phyloP scores from a whole-genome alignment of 2,888 invertebrate genomes.

The Hypolimnas misippus region DNA sequence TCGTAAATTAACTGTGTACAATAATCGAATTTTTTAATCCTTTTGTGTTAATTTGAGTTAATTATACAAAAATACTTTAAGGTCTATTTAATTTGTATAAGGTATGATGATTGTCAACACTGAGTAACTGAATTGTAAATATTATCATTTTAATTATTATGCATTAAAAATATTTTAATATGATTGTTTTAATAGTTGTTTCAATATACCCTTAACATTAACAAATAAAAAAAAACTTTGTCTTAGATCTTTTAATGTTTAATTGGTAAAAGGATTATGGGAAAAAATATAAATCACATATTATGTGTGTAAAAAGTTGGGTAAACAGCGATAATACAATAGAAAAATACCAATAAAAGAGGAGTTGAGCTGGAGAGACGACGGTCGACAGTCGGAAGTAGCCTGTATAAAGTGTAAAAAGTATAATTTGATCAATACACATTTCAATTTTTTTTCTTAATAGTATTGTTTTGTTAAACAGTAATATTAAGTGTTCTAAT shows the following conservation, averaged over 20 bases:
- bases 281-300: not conserved
- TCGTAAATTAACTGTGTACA: not conserved
- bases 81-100: not conserved
- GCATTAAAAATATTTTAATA: constrained; percentile 13
- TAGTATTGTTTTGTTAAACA: too few species aligned
- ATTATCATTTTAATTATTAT: constrained; percentile 20
- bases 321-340: constrained; percentile 28
- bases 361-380: constrained; percentile 35
- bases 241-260: too few species aligned
- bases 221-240: too few species aligned
- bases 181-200: constrained; percentile 1
- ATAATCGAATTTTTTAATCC: not conserved
- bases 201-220: not conserved
- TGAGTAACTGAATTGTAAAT: constrained; percentile 30
- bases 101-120: not conserved
- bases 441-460: too few species aligned
- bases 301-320: not conserved
- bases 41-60: not conserved
- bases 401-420: constrained; percentile 2
- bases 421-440: too few species aligned
- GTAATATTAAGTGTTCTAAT: too few species aligned
- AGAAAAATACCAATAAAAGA: too few species aligned
- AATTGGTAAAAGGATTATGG: not conserved
- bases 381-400: constrained; percentile 48
- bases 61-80: not conserved